phyloP scores from a whole-genome alignment of 2,888 invertebrate species.

The Terebella lapidaria region DNA sequence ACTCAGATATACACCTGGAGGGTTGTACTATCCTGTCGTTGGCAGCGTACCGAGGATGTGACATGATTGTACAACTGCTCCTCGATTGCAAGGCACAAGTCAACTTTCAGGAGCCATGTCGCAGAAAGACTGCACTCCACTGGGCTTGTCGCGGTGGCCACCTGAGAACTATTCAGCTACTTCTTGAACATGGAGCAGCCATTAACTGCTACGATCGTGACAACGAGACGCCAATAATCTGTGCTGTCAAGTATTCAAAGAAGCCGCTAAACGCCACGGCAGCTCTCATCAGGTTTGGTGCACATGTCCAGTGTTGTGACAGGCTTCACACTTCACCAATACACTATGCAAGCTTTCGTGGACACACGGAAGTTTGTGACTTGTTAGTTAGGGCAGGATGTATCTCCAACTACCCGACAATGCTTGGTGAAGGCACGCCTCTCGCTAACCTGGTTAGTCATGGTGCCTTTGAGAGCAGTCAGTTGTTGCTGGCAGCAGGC shows the following conservation, averaged over 20 bases:
- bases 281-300: conserved; percentile 28
- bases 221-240: conserved; percentile 31
- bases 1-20: conserved; percentile 27
- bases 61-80: conserved; percentile 26
- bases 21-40: conserved; percentile 30
- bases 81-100: conserved; percentile 18
- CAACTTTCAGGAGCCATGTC: conserved; percentile 29
- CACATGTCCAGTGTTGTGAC: conserved; percentile 25
- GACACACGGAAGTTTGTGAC: conserved; percentile 14
- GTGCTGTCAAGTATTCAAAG: no score
- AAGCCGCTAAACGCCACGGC: no score
- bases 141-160: conserved; percentile 32
- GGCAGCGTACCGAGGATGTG: conserved; percentile 29
- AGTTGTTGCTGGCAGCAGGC: conserved; percentile 28
- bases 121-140: conserved; percentile 31
- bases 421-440: conserved; percentile 32
- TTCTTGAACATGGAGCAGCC: conserved; percentile 9
- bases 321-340: conserved; percentile 28
- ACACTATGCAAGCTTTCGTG: conserved; percentile 31
- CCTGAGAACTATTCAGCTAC: conserved; percentile 17
- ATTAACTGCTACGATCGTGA: conserved; percentile 31
- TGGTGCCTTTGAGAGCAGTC: conserved; percentile 22
- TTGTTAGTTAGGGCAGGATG: conserved; percentile 29
- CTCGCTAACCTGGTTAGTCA: conserved; percentile 27
- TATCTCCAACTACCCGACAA: conserved; percentile 23